Conservation (phyloP, 2,113 vertebrate genomes). For the Vombatus ursinus region DNA sequence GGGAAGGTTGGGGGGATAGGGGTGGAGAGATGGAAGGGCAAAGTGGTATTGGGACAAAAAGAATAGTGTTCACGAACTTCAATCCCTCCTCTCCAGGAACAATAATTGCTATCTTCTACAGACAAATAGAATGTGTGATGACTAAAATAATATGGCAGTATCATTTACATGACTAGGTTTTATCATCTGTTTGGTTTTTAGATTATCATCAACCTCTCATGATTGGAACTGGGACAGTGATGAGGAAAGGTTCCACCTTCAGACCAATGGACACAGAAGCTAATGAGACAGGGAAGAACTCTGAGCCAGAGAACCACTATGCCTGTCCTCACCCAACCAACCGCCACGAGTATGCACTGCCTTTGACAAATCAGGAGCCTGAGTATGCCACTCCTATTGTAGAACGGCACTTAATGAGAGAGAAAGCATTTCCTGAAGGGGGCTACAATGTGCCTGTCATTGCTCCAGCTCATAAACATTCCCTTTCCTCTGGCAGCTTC, state of each 20-base stretch:
- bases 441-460: slow-evolving; percentile 84
- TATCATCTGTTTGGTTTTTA: slow-evolving; percentile 62
- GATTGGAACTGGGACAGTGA: slow-evolving; percentile 87
- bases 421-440: slow-evolving; percentile 77
- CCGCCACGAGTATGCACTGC: slow-evolving; percentile 88
- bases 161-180: background rate
- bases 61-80: background rate
- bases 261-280: slow-evolving; percentile 87
- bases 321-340: slow-evolving; percentile 82
- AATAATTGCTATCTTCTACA: background rate
- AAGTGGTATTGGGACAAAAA: background rate
- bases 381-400: slow-evolving; percentile 93
- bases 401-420: slow-evolving; percentile 83
- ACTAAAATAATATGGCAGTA: background rate
- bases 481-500: slow-evolving; percentile 78
- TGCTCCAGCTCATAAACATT: slow-evolving; percentile 77
- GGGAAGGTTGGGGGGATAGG: too few relatives aligned
- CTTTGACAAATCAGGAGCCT: slow-evolving; percentile 85
- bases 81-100: background rate
- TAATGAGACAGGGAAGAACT: slow-evolving; percentile 61
- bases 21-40: background rate
- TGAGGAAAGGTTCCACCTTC: slow-evolving; percentile 92
- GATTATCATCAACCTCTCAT: slow-evolving; percentile 91
- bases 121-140: background rate
- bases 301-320: slow-evolving; percentile 82